Evolutionary conservation across 2,113 vertebrate genomes (phyloP).

Genomic region (Sylvia atricapilla): DNA sequence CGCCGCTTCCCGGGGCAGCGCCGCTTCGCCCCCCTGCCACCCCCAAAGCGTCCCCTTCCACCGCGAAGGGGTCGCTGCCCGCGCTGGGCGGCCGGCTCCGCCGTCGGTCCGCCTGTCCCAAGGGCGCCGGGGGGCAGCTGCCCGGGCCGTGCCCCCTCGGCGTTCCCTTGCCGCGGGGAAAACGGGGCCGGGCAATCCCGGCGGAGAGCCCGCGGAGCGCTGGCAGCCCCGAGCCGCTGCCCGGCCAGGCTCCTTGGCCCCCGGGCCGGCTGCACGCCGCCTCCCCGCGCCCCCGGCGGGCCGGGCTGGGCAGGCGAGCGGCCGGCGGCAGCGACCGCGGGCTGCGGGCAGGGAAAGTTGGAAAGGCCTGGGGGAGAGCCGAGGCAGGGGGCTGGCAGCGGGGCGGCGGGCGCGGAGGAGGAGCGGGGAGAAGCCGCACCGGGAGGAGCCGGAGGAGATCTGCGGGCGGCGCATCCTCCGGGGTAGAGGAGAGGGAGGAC

Average conservation of each 20-base stretch:
- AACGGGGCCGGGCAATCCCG: neutral
- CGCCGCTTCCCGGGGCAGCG: neutral
- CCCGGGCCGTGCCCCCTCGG: neutral
- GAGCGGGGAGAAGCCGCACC: neutral
- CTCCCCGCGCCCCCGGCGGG: neutral
- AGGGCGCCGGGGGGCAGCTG: neutral
- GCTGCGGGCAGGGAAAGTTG: neutral
- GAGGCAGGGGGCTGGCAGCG: neutral
- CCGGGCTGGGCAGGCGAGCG: neutral
- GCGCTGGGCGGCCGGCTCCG: neutral
- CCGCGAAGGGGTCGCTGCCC: neutral
- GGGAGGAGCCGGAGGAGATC: constrained; percentile 16
- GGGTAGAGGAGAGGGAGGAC: neutral
- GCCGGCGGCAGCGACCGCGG: neutral
- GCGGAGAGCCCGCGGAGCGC: neutral
- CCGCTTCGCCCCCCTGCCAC: neutral
- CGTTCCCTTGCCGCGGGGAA: neutral
- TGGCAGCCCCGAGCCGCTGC: neutral
- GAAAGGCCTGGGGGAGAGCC: neutral
- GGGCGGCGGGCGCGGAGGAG: neutral
- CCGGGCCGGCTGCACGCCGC: neutral
- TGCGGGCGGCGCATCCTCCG: neutral
- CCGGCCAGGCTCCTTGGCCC: neutral
- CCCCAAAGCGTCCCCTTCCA: neutral
- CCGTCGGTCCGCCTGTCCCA: neutral